Conservation (phyloP, 1,140 invertebrate genomes). For the Macrotrachela quadricornifera region DNA sequence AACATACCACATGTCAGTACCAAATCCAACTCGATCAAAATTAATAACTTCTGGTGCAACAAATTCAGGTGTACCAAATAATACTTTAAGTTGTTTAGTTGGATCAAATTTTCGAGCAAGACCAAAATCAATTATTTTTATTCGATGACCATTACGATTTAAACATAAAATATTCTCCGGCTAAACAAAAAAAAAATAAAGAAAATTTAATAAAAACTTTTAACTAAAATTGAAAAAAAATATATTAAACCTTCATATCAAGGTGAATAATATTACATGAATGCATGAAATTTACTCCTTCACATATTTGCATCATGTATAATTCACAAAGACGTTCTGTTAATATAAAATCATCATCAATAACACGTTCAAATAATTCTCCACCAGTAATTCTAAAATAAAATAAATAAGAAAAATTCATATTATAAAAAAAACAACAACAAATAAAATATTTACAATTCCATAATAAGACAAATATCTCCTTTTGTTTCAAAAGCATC, state of each 20-base stretch:
- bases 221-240: neutral
- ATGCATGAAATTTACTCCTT: constrained; percentile 86
- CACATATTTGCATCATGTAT: constrained; percentile 88
- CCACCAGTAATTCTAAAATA: constrained; percentile 67
- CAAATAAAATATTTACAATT: constrained; percentile 54
- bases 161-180: constrained; percentile 91
- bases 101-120: constrained; percentile 53
- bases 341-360: constrained; percentile 85
- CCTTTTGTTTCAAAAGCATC: constrained; percentile 77
- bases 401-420: constrained; percentile 6
- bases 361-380: constrained; percentile 88
- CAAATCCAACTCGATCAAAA: constrained; percentile 60
- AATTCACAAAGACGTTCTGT: constrained; percentile 81
- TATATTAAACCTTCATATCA: constrained; percentile 61
- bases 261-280: constrained; percentile 75
- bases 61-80: constrained; percentile 58
- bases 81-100: constrained; percentile 38
- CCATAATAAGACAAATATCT: constrained; percentile 75
- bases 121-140: constrained; percentile 73
- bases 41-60: constrained; percentile 77
- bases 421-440: neutral
- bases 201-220: neutral
- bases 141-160: constrained; percentile 73
- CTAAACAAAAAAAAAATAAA: constrained; percentile 31
- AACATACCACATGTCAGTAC: constrained; percentile 69